Percentiles rank a stretch among this genome's conserved stretches.
Evolutionary conservation across 2,888 invertebrate species (phyloP).

Genomic region (Hermaeophaga mercurialis): DNA sequence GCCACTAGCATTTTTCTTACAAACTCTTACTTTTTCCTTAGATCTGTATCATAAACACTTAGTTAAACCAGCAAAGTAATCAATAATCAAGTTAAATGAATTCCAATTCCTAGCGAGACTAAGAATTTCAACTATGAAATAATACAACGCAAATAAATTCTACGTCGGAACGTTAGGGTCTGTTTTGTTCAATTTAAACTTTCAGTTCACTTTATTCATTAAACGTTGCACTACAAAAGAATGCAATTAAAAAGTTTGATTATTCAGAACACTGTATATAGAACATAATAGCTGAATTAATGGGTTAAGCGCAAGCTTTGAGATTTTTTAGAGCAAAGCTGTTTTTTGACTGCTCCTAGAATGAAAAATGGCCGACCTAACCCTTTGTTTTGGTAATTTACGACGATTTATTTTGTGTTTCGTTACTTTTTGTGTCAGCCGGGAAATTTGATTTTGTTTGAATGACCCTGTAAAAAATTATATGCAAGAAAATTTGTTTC

Average conservation of each 20-base stretch:
- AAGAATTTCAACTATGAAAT: background rate
- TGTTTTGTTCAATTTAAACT: slow-evolving; percentile 15
- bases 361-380: slow-evolving; percentile 9
- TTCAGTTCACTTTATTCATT: slow-evolving; percentile 1
- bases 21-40: too few relatives aligned
- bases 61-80: too few relatives aligned
- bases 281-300: slow-evolving; percentile 23
- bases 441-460: too few relatives aligned
- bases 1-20: too few relatives aligned
- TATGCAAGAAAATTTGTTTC: too few relatives aligned
- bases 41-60: too few relatives aligned
- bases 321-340: slow-evolving; percentile 11
- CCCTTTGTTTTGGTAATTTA: slow-evolving; percentile 13
- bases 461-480: too few relatives aligned
- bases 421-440: background rate
- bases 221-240: slow-evolving; percentile 15
- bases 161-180: background rate
- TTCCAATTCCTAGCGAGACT: too few relatives aligned
- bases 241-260: slow-evolving; percentile 24
- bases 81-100: too few relatives aligned
- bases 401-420: slow-evolving; percentile 10
- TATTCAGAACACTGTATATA: slow-evolving; percentile 16
- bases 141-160: background rate
- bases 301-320: slow-evolving; percentile 8
- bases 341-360: slow-evolving; percentile 10